Base-by-base conservation (phyloP, 2,888 invertebrate species). In the Siphlonurus alternatus region DNA sequence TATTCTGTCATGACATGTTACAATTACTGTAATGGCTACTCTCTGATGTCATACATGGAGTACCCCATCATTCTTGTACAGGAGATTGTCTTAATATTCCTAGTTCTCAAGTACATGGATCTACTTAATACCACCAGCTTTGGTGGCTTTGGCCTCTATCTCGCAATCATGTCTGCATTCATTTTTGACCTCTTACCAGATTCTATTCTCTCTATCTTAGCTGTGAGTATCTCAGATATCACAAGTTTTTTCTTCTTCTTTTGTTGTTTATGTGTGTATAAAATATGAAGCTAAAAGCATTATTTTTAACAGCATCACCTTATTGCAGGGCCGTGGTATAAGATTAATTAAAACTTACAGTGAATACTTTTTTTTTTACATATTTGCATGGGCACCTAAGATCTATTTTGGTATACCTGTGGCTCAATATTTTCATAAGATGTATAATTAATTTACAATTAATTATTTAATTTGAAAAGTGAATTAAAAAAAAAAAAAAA, bases 1-100 rank as follows among this genome's bases (percentile, higher is more conserved):
- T 91, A 89, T 70, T 83, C 89, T 1, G 83, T 89, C 67, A 88
- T 86, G 81, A 82, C 87, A 64, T 82, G 88, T 24, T 93, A 93
- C 75, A 92, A 91, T 74, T 88, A 80, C 69, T 81, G 82, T 25
- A 88, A 86, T 72, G 79, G 79, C 15, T 91, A 92, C 73, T 81
- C 85, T 15, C 69, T 88, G 10, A 76, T 89, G 68, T 87, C 89
- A 0, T 93, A 90, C 71, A 75, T 92, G 80, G 93, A 93, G 72
- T 92, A 92, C 74, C 89, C 90, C 0, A 83, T 91, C 59, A 83
- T 92, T 68, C 74, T 92, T 65, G 62, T 84, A 1, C 91, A 92
- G 78, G 85, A 90, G 70, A 83, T 86, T 67, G 76, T 88, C 7
- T 76, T 92, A 66, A 81, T 91, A 68, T 86, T 81, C 71, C 80